Evolutionary conservation across 1,140 invertebrate genomes (phyloP).

Genomic region (Orchesella cincta): DNA sequence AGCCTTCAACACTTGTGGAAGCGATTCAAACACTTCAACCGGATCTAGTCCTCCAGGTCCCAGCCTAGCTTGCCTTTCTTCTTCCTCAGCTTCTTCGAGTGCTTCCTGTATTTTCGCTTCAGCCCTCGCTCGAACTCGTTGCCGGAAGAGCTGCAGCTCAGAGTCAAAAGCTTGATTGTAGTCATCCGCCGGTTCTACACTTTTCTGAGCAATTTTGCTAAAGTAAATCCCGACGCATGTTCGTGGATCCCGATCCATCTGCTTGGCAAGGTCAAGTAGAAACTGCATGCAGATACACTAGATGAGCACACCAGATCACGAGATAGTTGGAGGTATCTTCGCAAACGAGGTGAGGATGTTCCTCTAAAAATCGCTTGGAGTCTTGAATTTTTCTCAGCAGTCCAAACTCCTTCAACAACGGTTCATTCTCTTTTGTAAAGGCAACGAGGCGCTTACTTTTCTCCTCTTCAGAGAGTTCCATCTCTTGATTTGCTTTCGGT

Average conservation of each 20-base stretch:
- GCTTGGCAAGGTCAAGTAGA: slow-evolving; percentile 92
- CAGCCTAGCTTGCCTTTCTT: slow-evolving; percentile 81
- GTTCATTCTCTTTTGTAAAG: slow-evolving; percentile 91
- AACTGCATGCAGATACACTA: slow-evolving; percentile 99
- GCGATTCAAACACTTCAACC: slow-evolving; percentile 89
- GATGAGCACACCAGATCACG: slow-evolving; percentile 97
- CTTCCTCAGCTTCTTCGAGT: slow-evolving; percentile 68
- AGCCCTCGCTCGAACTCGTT: slow-evolving; percentile 81
- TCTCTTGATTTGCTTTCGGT: slow-evolving; percentile 64
- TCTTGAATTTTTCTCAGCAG: slow-evolving; percentile 92
- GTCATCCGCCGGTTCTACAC: slow-evolving; percentile 73
- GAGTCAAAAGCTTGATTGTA: slow-evolving; percentile 94
- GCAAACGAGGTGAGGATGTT: slow-evolving; percentile 81
- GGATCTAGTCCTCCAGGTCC: slow-evolving; percentile 97
- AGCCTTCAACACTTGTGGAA: slow-evolving; percentile 75
- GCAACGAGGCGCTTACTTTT: slow-evolving; percentile 78
- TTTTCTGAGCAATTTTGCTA: slow-evolving; percentile 71
- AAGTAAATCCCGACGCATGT: slow-evolving; percentile 93
- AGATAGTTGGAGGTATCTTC: slow-evolving; percentile 98
- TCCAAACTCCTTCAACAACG: slow-evolving; percentile 86
- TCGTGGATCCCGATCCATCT: slow-evolving; percentile 87
- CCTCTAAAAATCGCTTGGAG: slow-evolving; percentile 78
- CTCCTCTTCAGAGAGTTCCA: slow-evolving; percentile 82
- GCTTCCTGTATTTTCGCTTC: slow-evolving; percentile 85
- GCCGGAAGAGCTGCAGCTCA: slow-evolving; percentile 87